Evolutionary conservation across 2,797 vertebrate species (phyloP).

Genomic region (Siniperca obscura): DNA sequence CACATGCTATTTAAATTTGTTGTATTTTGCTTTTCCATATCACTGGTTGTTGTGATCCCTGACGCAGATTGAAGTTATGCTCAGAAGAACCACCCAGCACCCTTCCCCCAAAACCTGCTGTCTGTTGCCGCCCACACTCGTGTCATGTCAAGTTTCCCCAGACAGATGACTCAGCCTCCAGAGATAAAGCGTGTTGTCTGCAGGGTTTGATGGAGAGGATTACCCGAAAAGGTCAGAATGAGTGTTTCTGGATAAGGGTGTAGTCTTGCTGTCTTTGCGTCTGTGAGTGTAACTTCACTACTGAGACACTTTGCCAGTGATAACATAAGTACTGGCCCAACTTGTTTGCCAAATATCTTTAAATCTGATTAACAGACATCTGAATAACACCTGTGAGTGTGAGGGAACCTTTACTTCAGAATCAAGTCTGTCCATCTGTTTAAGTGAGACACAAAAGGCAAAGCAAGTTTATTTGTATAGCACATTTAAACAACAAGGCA

Average conservation of each 20-base stretch:
- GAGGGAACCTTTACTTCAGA: background rate
- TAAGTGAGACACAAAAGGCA: background rate
- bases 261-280: background rate
- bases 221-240: constrained; percentile 21
- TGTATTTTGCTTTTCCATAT: background rate
- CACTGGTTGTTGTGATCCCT: background rate
- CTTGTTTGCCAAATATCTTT: background rate
- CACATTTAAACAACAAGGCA: too few relatives aligned
- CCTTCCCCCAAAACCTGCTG: background rate
- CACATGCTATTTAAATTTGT: background rate
- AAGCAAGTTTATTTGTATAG: too few relatives aligned
- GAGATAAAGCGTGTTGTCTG: constrained; percentile 27
- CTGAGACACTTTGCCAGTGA: background rate
- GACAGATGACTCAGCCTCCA: constrained; percentile 10
- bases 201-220: constrained; percentile 23
- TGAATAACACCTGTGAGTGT: background rate
- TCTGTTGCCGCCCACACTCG: background rate
- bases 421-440: background rate
- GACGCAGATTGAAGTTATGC: background rate
- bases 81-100: background rate
- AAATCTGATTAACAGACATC: background rate
- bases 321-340: background rate
- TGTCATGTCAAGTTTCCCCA: constrained; percentile 20
- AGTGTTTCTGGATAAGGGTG: background rate
- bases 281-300: background rate